Evolutionary conservation across 2,797 vertebrate species (phyloP), one percentile per base, ranked within the genome.

Genomic region (Hemibagrus guttatus): DNA sequence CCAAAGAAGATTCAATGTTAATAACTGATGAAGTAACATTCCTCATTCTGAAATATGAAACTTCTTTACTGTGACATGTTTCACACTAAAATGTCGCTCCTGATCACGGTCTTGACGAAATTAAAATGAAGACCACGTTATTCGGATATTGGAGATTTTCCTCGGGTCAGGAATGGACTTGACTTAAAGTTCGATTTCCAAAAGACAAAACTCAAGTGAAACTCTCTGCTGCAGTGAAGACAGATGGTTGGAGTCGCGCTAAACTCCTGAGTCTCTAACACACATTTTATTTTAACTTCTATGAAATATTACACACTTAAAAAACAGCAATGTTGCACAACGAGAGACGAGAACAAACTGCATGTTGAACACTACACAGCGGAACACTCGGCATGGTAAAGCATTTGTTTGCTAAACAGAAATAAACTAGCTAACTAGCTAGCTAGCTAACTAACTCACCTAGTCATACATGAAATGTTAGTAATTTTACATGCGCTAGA

Each of bases 181-280:
- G 68, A 71, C 23, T 74, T 16, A 46, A 74, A 74, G 42, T 74
- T 74, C 16, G 71, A 74, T 74, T 74, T 74, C 42, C 39, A 74
- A n/a, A 46, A 46, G 42, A n/a, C 23, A 74, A 49, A 49, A 11
- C 23, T 74, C n/a, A 0, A n/a, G 21, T 1, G 68, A 11, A 28
- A 71, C 8, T 1, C 19, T 42, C 2, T 4, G 39, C 42, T 26
- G 42, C 39, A 26, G 19, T 21, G 35, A 42, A 69, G 68, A 39
- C 17, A 39, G 14, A 68, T 6, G 64, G 28, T 5, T 35, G 28
- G 28, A 66, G 14, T 8, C 1, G 21, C 2, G 12, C 63, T 28
- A 28, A 61, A 64, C 11, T 66, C n/a, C 63, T 13, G 19, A 19
- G 23, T 42, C 13, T 12, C 68, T 35, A 19, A 13, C 2, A 2